A percentile compares a stretch with the other conserved stretches of the same genome.
Conservation (phyloP, 2,113 vertebrate species). For the Orycteropus afer region DNA sequence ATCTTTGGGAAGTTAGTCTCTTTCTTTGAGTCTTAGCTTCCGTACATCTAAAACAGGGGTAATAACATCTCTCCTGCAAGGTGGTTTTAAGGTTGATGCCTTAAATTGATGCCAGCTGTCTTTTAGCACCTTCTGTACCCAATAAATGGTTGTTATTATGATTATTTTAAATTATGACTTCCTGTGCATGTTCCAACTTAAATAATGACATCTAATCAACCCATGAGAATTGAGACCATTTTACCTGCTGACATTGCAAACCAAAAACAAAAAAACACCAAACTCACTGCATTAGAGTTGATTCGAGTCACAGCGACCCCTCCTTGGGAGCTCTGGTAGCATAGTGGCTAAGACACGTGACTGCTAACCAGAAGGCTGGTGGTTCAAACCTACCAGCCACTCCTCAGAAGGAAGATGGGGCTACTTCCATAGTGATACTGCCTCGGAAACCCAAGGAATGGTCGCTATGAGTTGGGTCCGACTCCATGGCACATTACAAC, state of each 20-base stretch:
- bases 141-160: neutral
- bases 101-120: neutral
- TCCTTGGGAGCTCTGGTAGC: too few relatives aligned
- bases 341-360: too few relatives aligned
- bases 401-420: too few relatives aligned
- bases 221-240: neutral
- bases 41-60: neutral
- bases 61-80: neutral
- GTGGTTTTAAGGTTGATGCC: neutral
- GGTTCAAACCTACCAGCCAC: too few relatives aligned
- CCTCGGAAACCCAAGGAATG: too few relatives aligned
- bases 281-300: too few relatives aligned
- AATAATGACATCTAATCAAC: neutral
- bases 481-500: too few relatives aligned
- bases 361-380: too few relatives aligned
- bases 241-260: neutral
- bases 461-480: too few relatives aligned
- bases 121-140: neutral
- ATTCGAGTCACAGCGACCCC: too few relatives aligned
- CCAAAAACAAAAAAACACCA: too few relatives aligned
- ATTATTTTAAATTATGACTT: neutral
- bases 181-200: neutral
- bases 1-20: neutral
- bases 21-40: slow-evolving; percentile 23
- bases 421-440: too few relatives aligned